These are phyloP conservation scores for Polymixis lichenea DNA, from an alignment of 2,888 invertebrate genomes.

Conservation along the genomic window DNA sequence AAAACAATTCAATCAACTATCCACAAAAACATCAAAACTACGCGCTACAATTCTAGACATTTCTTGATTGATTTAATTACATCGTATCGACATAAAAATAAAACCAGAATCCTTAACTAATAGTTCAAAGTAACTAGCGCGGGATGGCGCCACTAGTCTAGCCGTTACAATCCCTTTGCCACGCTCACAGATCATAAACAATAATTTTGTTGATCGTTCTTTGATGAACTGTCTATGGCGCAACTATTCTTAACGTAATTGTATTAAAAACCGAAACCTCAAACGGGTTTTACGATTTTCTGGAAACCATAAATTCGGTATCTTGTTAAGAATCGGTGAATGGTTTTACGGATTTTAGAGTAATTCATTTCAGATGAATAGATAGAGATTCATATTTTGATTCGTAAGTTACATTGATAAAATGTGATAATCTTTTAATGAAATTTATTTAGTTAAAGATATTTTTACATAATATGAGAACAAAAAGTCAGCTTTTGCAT, in stretches of 20 bases:
- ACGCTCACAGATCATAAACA: slow-evolving; percentile 79
- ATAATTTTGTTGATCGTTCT: slow-evolving; percentile 74
- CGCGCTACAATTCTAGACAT: slow-evolving; percentile 7
- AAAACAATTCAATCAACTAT: slow-evolving; percentile 1
- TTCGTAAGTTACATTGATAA: neutral
- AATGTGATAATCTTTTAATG: neutral
- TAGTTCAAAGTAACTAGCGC: slow-evolving; percentile 71
- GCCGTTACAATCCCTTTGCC: slow-evolving; percentile 73
- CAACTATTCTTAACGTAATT: slow-evolving; percentile 43
- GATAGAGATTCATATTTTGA: neutral
- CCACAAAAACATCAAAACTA: slow-evolving; percentile 2
- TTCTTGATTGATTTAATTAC: slow-evolving; percentile 53
- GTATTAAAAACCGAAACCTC: slow-evolving; percentile 38
- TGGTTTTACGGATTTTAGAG: slow-evolving; percentile 27
- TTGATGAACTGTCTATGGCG: slow-evolving; percentile 69
- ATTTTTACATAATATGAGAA: neutral
- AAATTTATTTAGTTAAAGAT: neutral
- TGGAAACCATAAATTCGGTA: slow-evolving; percentile 50
- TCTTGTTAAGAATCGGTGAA: slow-evolving; percentile 49
- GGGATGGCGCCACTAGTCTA: slow-evolving; percentile 82
- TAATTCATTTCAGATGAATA: neutral
- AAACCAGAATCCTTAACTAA: slow-evolving; percentile 63
- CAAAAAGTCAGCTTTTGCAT: neutral
- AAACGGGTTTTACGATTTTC: slow-evolving; percentile 43
- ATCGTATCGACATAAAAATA: slow-evolving; percentile 61